Evolutionary conservation across 2,888 invertebrate species (phyloP).

Genomic region (Metallyticus violacea): DNA sequence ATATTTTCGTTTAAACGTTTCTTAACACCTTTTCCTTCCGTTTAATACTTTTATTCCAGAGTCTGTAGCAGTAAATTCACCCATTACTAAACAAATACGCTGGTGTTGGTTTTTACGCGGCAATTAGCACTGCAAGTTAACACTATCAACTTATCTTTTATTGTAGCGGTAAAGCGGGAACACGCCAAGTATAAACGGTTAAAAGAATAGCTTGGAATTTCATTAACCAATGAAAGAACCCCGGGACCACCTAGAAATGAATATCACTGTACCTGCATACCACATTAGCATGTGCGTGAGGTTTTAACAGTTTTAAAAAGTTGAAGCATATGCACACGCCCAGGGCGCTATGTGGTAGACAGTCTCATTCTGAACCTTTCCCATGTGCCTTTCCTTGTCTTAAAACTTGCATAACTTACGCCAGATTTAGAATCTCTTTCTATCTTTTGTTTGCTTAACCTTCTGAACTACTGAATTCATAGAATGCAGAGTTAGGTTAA

Average conservation of each 20-base stretch:
- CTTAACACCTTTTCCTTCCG: no score
- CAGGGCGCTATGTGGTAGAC: not conserved
- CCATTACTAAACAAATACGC: not conserved
- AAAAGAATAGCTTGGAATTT: not conserved
- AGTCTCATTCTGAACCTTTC: not conserved
- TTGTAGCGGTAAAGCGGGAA: not conserved
- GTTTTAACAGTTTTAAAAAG: not conserved
- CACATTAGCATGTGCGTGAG: constrained; percentile 25
- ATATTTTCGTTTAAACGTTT: no score
- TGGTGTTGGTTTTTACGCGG: not conserved
- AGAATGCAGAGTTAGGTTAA: no score
- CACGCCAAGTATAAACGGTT: not conserved
- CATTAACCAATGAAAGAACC: not conserved
- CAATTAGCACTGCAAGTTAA: not conserved
- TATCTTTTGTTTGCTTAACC: no score
- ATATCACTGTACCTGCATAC: not conserved
- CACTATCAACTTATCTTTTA: not conserved
- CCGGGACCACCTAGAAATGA: constrained; percentile 13
- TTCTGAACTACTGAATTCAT: no score
- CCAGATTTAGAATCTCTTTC: no score
- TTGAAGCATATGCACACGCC: not conserved
- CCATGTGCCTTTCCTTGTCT: not conserved
- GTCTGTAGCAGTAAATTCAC: not conserved
- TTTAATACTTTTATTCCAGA: not conserved
- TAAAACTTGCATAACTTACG: not conserved